Conservation (phyloP, 2,888 invertebrate genomes). For the Parthenolecanium corni region DNA sequence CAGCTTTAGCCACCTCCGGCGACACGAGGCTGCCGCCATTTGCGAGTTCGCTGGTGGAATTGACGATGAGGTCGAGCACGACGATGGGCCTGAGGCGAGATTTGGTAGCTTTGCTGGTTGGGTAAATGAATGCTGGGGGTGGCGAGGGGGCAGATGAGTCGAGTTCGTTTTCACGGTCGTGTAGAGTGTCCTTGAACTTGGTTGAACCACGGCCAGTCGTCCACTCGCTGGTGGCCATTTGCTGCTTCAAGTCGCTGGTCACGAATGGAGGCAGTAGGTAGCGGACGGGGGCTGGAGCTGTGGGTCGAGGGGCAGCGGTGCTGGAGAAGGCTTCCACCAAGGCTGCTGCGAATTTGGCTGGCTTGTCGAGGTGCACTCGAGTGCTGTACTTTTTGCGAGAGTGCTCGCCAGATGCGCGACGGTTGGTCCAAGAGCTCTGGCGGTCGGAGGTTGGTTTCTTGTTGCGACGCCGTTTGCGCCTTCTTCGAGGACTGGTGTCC, state of each 20-base stretch:
- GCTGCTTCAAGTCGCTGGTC: background rate
- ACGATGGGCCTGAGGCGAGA: slow-evolving; percentile 6
- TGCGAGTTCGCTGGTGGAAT: too few species aligned
- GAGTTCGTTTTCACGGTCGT: slow-evolving; percentile 3
- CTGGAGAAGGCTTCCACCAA: slow-evolving; percentile 5
- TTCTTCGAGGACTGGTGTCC: background rate
- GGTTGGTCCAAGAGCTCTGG: background rate
- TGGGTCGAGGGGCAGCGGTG: background rate
- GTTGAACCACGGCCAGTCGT: slow-evolving; percentile 4
- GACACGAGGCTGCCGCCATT: too few species aligned
- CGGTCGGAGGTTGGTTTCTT: background rate
- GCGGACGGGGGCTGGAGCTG: background rate
- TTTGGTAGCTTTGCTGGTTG: too few species aligned
- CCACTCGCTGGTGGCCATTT: background rate
- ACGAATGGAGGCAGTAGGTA: slow-evolving; percentile 16
- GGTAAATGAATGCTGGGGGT: background rate
- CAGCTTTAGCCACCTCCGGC: too few species aligned
- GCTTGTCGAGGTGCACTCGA: slow-evolving; percentile 31
- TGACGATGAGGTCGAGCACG: slow-evolving; percentile 6
- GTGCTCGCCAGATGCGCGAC: background rate
- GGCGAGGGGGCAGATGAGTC: background rate
- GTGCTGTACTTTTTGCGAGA: slow-evolving; percentile 32
- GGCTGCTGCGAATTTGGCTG: slow-evolving; percentile 26
- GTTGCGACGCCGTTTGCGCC: slow-evolving; percentile 15
- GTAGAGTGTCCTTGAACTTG: slow-evolving; percentile 19